Evolutionary conservation across 2,888 invertebrate species (phyloP).

Genomic region (Phania funesta): DNA sequence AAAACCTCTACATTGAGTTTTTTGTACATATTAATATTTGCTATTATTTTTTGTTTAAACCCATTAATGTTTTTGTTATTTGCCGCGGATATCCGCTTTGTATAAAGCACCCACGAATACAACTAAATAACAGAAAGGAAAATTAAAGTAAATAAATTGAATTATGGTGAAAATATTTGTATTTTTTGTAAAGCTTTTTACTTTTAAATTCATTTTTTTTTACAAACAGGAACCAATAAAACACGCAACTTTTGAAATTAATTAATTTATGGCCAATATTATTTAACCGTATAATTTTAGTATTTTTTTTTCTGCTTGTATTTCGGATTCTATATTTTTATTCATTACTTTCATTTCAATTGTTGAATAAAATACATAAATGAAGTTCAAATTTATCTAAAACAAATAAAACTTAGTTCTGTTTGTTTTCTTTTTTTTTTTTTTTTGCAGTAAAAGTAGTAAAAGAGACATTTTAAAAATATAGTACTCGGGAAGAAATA

Average conservation of each 20-base stretch:
- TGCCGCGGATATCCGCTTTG: constrained; percentile 49
- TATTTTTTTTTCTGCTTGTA: not conserved
- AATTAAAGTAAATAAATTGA: constrained; percentile 32
- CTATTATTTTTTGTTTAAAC: not conserved
- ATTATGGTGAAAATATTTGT: not conserved
- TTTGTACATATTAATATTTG: not conserved
- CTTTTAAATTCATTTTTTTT: not conserved
- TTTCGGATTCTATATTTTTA: not conserved
- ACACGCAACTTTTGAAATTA: constrained; percentile 7
- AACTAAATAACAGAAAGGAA: not conserved
- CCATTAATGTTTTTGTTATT: not conserved
- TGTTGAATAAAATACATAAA: no score
- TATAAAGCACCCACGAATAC: not conserved
- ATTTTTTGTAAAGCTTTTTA: not conserved
- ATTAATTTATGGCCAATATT: constrained; percentile 5
- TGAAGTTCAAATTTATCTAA: no score
- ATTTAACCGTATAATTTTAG: not conserved
- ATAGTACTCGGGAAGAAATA: no score
- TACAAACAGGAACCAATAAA: constrained; percentile 12
- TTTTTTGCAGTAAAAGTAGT: no score
- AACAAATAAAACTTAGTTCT: no score
- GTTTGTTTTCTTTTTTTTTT: no score
- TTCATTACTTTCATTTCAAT: no score
- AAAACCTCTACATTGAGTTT: no score
- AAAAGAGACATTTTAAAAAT: no score